These are phyloP conservation scores for Lepidurus packardi DNA, from an alignment of 1,140 invertebrate genomes.

Conservation along the genomic window DNA sequence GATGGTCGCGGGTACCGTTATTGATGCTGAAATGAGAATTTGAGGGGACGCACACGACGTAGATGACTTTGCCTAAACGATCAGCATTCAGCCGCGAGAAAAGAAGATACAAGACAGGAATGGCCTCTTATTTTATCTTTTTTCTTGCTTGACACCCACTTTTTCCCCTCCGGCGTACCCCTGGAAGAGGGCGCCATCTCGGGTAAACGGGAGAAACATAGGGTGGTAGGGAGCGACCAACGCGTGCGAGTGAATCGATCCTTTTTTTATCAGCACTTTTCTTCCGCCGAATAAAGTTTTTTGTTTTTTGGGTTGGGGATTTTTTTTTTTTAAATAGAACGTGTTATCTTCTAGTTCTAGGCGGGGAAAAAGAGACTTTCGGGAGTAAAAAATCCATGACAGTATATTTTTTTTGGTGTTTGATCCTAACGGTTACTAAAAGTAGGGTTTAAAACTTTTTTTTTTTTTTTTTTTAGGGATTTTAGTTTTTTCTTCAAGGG, in stretches of 20 bases:
- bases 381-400: not conserved
- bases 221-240: not conserved
- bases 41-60: not conserved
- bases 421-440: too few relatives aligned
- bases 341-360: not conserved
- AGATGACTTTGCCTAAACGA: constrained; percentile 18
- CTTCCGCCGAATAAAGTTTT: too few relatives aligned
- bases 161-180: too few relatives aligned
- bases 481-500: too few relatives aligned
- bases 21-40: constrained; percentile 9
- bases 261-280: constrained; percentile 3
- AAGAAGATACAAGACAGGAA: not conserved
- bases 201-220: not conserved
- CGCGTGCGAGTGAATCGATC: not conserved
- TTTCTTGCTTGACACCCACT: not conserved
- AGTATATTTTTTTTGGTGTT: too few relatives aligned
- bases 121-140: not conserved
- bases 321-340: not conserved
- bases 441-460: too few relatives aligned
- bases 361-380: not conserved
- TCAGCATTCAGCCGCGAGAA: not conserved
- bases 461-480: too few relatives aligned
- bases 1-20: not conserved
- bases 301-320: not conserved
- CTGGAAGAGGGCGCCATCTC: too few relatives aligned